phyloP scores from a whole-genome alignment of 1,140 invertebrate species.

The Hylaeus volcanicus region DNA sequence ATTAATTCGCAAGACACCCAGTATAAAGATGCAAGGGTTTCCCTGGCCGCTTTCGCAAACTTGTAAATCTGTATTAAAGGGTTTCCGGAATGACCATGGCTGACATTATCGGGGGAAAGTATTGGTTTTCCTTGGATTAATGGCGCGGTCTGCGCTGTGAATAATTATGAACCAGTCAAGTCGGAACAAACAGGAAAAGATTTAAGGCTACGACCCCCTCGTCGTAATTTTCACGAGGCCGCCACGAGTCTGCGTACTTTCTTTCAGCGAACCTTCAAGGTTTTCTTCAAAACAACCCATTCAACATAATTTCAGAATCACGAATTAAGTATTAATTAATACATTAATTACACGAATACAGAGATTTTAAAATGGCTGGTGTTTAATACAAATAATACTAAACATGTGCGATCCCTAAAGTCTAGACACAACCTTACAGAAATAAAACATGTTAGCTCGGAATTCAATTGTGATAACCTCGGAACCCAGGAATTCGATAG shows the following conservation, averaged over 20 bases:
- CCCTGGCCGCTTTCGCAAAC: conserved; percentile 7
- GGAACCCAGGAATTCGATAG: too few species aligned
- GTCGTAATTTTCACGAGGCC: conserved; percentile 7
- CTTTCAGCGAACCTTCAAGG: background rate
- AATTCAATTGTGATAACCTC: too few species aligned
- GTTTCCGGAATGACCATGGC: conserved; percentile 38
- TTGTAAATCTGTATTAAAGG: conserved; percentile 50
- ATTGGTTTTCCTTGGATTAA: conserved; percentile 47
- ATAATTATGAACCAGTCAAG: conserved; percentile 42
- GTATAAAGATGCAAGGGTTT: conserved; percentile 23
- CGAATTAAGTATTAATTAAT: too few species aligned
- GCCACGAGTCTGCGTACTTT: background rate
- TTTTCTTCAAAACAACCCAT: too few species aligned
- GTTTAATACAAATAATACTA: too few species aligned
- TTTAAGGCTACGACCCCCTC: conserved; percentile 12
- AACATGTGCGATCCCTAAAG: too few species aligned
- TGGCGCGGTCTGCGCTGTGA: conserved; percentile 29
- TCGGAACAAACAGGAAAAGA: conserved; percentile 41
- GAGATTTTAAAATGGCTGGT: too few species aligned
- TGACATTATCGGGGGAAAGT: conserved; percentile 52
- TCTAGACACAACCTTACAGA: too few species aligned
- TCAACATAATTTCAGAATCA: too few species aligned
- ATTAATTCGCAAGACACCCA: conserved; percentile 25
- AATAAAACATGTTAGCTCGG: too few species aligned
- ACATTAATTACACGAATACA: too few species aligned